A percentile compares a stretch with the other conserved stretches of the same genome.
These are phyloP conservation scores for Macroramphosus scolopax DNA, from an alignment of 2,797 vertebrate genomes.

Conservation along the genomic window DNA sequence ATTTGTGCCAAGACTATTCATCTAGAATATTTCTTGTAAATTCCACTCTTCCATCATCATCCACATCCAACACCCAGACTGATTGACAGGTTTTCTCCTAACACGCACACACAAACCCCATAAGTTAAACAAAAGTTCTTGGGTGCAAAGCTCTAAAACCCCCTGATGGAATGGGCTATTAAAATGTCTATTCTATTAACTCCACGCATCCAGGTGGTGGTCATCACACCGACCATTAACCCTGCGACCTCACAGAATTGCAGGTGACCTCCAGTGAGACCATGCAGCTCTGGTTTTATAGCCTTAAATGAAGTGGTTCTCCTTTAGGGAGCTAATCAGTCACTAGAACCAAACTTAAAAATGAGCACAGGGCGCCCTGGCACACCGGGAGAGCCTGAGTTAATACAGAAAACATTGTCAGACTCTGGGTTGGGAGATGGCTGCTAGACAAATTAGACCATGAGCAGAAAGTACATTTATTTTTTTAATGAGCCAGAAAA, in stretches of 20 bases:
- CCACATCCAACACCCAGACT: too few relatives aligned
- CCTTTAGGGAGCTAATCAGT: constrained; percentile 32
- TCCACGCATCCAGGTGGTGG: constrained; percentile 52
- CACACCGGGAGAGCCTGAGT: constrained; percentile 3
- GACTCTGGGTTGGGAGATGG: constrained; percentile 11
- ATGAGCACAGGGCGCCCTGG: background rate
- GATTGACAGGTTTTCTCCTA: too few relatives aligned
- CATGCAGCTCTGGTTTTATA: constrained; percentile 30
- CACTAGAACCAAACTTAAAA: constrained; percentile 19
- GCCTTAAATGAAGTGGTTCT: constrained; percentile 11
- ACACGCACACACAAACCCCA: constrained; percentile 4
- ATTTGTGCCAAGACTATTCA: constrained; percentile 8
- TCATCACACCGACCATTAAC: constrained; percentile 50
- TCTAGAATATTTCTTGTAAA: too few relatives aligned
- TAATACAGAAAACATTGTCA: constrained; percentile 33
- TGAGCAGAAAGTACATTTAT: constrained; percentile 14
- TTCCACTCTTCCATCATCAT: background rate
- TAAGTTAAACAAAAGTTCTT: constrained; percentile 31
- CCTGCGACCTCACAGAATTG: constrained; percentile 30
- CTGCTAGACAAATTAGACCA: constrained; percentile 29
- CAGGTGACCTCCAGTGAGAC: constrained; percentile 51
- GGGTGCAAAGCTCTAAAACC: constrained; percentile 10
- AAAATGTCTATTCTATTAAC: constrained; percentile 32
- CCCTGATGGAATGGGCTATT: constrained; percentile 25
- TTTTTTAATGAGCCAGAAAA: constrained; percentile 12